Conservation (phyloP, 92 coral and sea anemone species). For the Epizoanthus ramosus region DNA sequence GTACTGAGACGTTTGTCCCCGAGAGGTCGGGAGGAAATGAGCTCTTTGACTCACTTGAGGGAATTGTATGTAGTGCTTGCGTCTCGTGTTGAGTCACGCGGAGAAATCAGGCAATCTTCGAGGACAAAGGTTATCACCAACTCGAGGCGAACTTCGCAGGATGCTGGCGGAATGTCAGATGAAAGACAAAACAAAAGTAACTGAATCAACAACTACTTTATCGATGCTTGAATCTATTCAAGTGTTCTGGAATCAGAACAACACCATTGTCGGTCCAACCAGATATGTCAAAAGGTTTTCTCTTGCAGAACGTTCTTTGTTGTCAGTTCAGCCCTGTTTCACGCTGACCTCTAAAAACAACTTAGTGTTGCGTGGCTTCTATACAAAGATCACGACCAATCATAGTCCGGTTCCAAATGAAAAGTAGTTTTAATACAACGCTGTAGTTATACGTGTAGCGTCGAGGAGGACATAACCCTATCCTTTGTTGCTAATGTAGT, state of each 20-base stretch:
- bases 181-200: conserved; percentile 15
- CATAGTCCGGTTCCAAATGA: conserved; percentile 3
- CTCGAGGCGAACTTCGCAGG: neutral
- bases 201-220: neutral
- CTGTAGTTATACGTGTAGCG: conserved; percentile 3
- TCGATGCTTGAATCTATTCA: neutral
- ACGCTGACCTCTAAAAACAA: neutral
- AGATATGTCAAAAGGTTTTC: neutral
- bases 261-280: neutral
- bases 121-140: conserved; percentile 22
- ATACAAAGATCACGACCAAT: neutral
- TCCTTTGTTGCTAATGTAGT: conserved; percentile 6
- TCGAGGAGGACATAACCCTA: conserved; percentile 6
- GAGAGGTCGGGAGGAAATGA: conserved; percentile 29
- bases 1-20: neutral
- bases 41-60: neutral
- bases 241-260: neutral
- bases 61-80: neutral
- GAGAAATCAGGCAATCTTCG: conserved; percentile 8
- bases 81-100: conserved; percentile 27
- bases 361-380: neutral
- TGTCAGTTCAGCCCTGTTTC: too few relatives aligned
- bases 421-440: neutral
- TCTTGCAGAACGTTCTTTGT: neutral
- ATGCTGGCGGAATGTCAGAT: conserved; percentile 5